These are phyloP conservation scores for Steinernema hermaphroditum DNA, from an alignment of 2,888 invertebrate species.

Conservation along the genomic window DNA sequence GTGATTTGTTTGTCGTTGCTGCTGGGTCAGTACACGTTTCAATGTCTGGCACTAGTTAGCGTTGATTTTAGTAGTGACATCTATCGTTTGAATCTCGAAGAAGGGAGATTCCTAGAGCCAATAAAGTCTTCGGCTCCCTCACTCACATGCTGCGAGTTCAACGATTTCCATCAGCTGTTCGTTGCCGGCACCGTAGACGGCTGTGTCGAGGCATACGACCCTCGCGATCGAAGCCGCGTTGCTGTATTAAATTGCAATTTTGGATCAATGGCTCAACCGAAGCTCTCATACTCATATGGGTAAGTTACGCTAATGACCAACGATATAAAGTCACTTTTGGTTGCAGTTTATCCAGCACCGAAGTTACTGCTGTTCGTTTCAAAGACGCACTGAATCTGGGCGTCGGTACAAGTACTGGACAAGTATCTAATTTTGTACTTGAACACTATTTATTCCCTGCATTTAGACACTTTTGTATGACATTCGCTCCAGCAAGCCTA, in stretches of 20 bases:
- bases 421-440: constrained; percentile 74
- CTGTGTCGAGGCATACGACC: constrained; percentile 94
- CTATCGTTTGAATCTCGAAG: constrained; percentile 89
- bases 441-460: no score
- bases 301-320: neutral
- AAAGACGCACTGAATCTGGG: constrained; percentile 73
- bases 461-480: constrained; percentile 81
- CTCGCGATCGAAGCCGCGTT: constrained; percentile 78
- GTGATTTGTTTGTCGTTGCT: constrained; percentile 90
- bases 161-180: constrained; percentile 84
- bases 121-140: constrained; percentile 73
- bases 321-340: neutral
- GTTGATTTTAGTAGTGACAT: constrained; percentile 76
- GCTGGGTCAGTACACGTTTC: constrained; percentile 73
- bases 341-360: constrained; percentile 68
- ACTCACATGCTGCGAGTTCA: constrained; percentile 82
- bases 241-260: constrained; percentile 82
- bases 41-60: neutral
- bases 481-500: constrained; percentile 85
- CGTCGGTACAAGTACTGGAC: constrained; percentile 90
- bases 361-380: constrained; percentile 75
- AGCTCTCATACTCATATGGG: neutral
- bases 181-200: constrained; percentile 72
- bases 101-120: constrained; percentile 89
- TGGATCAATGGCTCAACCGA: constrained; percentile 14